Percentiles rank a stretch among this genome's conserved stretches.
Conservation (phyloP, 2,797 vertebrate genomes). For the Lepilemur septentrionalis region DNA sequence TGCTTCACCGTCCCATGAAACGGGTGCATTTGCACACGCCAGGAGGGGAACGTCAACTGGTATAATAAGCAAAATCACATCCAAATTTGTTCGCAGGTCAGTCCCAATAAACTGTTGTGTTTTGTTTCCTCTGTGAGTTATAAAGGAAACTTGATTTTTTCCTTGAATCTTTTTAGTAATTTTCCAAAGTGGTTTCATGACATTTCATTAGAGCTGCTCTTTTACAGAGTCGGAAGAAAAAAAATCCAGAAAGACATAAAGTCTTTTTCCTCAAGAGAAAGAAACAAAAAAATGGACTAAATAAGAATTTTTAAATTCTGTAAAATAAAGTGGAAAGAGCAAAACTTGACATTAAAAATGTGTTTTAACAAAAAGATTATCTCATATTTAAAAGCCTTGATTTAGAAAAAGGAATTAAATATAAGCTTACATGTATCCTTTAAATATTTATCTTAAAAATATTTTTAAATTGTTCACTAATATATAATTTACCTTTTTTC, state of each 20-base stretch:
- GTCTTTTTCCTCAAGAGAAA: not conserved
- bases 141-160: not conserved
- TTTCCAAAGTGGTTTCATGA: not conserved
- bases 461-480: not conserved
- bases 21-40: slow-evolving; percentile 92
- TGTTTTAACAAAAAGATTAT: not conserved
- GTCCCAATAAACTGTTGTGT: slow-evolving; percentile 65
- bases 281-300: not conserved
- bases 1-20: slow-evolving; percentile 96
- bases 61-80: slow-evolving; percentile 98
- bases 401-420: slow-evolving; percentile 14
- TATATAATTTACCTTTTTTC: not conserved
- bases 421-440: not conserved
- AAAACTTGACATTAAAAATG: not conserved
- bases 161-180: not conserved
- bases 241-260: not conserved
- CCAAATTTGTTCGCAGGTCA: slow-evolving; percentile 98
- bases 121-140: not conserved
- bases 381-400: not conserved
- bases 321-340: not conserved
- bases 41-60: slow-evolving; percentile 96
- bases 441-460: not conserved
- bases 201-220: not conserved
- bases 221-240: not conserved
- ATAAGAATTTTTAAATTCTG: not conserved